Evolutionary conservation across 2,113 vertebrate genomes (phyloP), one percentile per base, ranked within the genome.

Genomic region (Chauna torquata): DNA sequence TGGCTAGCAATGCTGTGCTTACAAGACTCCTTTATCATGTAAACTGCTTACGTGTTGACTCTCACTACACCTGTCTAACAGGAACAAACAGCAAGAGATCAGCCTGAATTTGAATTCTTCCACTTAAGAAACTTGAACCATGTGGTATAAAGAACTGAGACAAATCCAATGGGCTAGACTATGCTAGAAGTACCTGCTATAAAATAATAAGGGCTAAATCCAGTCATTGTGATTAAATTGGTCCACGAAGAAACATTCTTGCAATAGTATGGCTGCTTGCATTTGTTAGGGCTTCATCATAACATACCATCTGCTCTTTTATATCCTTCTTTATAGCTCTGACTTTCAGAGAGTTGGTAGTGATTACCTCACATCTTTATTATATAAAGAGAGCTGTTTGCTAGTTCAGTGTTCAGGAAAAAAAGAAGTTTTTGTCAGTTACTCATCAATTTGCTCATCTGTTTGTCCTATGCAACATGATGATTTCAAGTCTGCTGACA

Each of bases 391-490:
- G 70, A 94, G 38, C 70, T 90, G 74, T 80, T 97, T 87, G 70
- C 74, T 90, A 87, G 84, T 95, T 89, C 89, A 95, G 40, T 95
- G 75, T 95, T 97, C 70, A 84, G 61, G 18, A 18, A 36, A 47
- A 81, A 95, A 88, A 93, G 95, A 93, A 79, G 76, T 49, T 95
- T 95, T 95, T 95, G 82, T 95, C 94, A 96, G 94, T 97, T 97
- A 97, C 95, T 97, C 96, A 97, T 97, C 97, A 96, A 95, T 97
- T 96, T 95, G 92, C 95, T 97, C 96, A 97, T 97, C 96, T 97
- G 95, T 97, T 97, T 97, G 96, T 97, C 96, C 97, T 97, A 82
- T 96, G 86, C 88, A 97, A 94, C 66, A 92, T 45, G 82, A 96
- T 96, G 92, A 97, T 95, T 97, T 94, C 89, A 88, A 97, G 94